Evolutionary conservation across 2,113 vertebrate genomes (phyloP).

Genomic region (Mormoops blainvillei): DNA sequence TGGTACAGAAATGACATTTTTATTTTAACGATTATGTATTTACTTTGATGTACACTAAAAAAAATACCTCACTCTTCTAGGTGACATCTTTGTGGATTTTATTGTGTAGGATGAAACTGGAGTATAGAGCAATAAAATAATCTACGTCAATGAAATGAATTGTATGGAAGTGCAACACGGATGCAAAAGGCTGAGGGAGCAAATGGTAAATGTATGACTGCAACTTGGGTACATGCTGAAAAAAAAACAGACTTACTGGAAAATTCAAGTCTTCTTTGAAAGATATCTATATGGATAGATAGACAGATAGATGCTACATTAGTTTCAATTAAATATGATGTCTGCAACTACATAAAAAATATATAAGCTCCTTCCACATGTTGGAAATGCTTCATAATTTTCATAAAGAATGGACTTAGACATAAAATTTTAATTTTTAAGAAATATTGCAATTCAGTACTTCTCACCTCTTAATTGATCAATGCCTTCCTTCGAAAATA

Average conservation of each 20-base stretch:
- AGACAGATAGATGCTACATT: neutral
- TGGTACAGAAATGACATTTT: neutral
- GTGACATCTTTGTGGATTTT: neutral
- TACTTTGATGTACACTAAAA: constrained; percentile 12
- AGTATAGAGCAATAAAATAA: neutral
- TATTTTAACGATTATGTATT: neutral
- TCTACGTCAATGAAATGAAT: neutral
- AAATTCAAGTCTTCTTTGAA: neutral
- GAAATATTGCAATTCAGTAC: neutral
- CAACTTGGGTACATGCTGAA: neutral
- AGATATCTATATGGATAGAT: neutral
- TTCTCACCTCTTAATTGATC: neutral
- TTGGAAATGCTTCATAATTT: neutral
- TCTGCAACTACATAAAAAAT: neutral
- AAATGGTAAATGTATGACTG: neutral
- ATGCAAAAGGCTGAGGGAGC: neutral
- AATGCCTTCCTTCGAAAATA: neutral
- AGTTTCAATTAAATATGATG: neutral
- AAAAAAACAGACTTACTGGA: neutral
- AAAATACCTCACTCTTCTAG: neutral
- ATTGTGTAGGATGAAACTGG: neutral
- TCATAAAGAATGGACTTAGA: neutral
- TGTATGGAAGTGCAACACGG: neutral
- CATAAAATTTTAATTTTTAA: neutral
- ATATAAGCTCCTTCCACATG: neutral